A percentile compares a stretch with the other conserved stretches of the same genome.
Conservation (phyloP, 2,113 vertebrate species). For the Tyrannus savana region DNA sequence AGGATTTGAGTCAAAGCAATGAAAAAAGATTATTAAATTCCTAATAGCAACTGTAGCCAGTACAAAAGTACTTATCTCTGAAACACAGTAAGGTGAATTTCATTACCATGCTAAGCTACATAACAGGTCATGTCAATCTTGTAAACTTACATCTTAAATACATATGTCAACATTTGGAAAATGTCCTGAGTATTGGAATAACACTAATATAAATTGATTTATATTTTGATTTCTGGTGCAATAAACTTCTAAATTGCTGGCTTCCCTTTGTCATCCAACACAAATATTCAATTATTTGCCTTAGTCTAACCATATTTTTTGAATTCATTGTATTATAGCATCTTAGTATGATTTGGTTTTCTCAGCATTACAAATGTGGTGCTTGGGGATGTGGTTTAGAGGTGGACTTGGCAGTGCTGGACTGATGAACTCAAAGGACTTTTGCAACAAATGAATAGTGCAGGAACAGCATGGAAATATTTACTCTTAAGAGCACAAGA, state of each 20-base stretch:
- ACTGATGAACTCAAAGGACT: not conserved
- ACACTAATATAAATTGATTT: not conserved
- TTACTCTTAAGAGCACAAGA: not conserved
- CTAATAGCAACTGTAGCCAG: not conserved
- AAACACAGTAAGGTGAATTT: not conserved
- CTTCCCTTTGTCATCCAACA: not conserved
- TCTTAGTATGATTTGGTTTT: not conserved
- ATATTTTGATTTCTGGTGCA: not conserved
- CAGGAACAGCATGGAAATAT: not conserved
- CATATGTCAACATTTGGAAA: not conserved
- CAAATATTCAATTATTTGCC: not conserved
- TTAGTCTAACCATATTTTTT: not conserved
- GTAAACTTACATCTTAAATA: not conserved
- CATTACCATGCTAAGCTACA: accelerated
- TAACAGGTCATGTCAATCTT: not conserved
- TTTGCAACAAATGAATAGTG: not conserved
- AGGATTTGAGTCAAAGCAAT: not conserved
- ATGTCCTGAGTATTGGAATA: not conserved
- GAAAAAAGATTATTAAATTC: not conserved
- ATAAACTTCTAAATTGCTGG: not conserved
- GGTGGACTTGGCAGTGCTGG: not conserved
- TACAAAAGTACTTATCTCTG: not conserved
- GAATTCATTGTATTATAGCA: not conserved
- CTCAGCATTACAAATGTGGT: not conserved
- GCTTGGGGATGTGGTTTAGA: not conserved